Evolutionary conservation across 2,113 vertebrate genomes (phyloP).

Genomic region (Megaleporinus macrocephalus): DNA sequence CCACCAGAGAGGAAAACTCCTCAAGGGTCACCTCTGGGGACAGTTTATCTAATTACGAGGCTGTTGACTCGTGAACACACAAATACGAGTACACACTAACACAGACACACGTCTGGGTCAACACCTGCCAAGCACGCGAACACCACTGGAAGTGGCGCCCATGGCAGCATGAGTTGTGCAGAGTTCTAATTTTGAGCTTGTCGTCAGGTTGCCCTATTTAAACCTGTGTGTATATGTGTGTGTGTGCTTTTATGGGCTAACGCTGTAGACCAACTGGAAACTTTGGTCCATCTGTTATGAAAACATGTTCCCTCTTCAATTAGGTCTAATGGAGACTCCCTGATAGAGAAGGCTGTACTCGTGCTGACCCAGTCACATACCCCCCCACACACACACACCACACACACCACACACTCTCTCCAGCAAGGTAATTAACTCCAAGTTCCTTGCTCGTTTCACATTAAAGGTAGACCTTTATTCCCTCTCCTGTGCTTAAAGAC

Average conservation of each 20-base stretch:
- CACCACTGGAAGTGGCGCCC: not conserved
- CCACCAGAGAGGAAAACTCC: not conserved
- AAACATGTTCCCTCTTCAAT: constrained; percentile 34
- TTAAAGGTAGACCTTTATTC: constrained; percentile 34
- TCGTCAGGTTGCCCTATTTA: constrained; percentile 44
- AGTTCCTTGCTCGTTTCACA: constrained; percentile 33
- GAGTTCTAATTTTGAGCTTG: constrained; percentile 14
- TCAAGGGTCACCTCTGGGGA: constrained; percentile 2
- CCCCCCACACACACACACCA: constrained; percentile 32
- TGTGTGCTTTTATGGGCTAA: constrained; percentile 9
- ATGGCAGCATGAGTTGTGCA: not conserved
- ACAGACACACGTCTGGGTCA: constrained; percentile 7
- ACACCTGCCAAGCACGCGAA: constrained; percentile 18
- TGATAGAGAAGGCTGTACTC: constrained; percentile 20
- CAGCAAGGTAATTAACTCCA: constrained; percentile 44
- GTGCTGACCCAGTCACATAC: constrained; percentile 13
- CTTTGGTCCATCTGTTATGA: constrained; percentile 48
- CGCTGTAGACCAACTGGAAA: constrained; percentile 41
- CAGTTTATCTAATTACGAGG: constrained; percentile 18
- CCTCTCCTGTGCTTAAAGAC: constrained; percentile 29
- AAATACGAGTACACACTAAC: not conserved
- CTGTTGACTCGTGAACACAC: constrained; percentile 11
- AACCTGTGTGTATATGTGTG: not conserved
- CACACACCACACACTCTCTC: constrained; percentile 2
- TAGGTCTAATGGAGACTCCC: constrained; percentile 45